These are phyloP conservation scores for Petrocephalus microphthalmus DNA, from an alignment of 2,113 vertebrate species.

Conservation along the genomic window DNA sequence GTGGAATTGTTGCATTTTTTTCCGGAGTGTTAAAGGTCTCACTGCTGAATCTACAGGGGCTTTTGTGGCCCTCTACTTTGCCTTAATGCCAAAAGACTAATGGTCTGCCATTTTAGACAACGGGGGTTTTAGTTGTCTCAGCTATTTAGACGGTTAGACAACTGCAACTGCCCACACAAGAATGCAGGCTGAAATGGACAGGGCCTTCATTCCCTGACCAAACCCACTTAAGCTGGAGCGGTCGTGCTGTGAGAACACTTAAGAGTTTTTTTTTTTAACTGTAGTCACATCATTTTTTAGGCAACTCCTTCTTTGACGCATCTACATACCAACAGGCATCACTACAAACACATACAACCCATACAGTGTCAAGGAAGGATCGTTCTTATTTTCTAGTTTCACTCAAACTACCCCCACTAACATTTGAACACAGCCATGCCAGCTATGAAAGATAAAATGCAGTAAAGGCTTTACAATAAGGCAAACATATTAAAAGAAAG, in stretches of 20 bases:
- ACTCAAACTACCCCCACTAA: not conserved
- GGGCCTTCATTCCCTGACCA: not conserved
- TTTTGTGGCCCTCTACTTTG: constrained; percentile 36
- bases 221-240: not conserved
- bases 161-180: constrained; percentile 46
- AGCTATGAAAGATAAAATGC: not conserved
- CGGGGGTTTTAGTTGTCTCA: constrained; percentile 39
- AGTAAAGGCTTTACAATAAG: not conserved
- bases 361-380: not conserved
- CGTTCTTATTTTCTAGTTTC: not conserved
- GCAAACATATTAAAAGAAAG: not conserved
- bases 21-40: constrained; percentile 31
- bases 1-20: constrained; percentile 36
- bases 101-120: constrained; percentile 49
- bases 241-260: not conserved
- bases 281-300: not conserved
- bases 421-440: not conserved
- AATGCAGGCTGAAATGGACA: constrained; percentile 35
- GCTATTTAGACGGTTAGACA: constrained; percentile 33
- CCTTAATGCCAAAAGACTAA: constrained; percentile 44
- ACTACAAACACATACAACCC: not conserved
- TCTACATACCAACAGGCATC: not conserved
- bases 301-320: not conserved
- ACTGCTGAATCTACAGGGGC: constrained; percentile 42
- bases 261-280: not conserved